phyloP scores from a whole-genome alignment of 2,113 vertebrate genomes.

The Leptobrachium ailaonicum region DNA sequence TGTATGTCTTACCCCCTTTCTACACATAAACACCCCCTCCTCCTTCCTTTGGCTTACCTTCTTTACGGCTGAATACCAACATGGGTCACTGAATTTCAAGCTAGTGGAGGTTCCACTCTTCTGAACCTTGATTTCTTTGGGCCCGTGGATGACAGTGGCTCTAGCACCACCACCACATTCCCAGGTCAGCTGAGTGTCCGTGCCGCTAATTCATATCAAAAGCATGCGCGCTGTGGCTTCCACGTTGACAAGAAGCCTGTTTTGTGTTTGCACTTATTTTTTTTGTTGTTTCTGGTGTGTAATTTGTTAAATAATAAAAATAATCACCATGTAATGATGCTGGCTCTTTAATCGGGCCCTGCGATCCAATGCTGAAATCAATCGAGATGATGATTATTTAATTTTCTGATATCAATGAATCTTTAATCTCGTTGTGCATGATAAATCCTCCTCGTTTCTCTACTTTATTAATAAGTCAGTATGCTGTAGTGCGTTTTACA shows the following conservation, averaged over 20 bases:
- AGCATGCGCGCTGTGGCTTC: constrained; percentile 79
- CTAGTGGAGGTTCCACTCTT: constrained; percentile 97
- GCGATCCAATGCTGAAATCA: too few relatives aligned
- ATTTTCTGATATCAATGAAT: too few relatives aligned
- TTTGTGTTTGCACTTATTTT: constrained; percentile 50
- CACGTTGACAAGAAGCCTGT: constrained; percentile 76
- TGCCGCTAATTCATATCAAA: constrained; percentile 65
- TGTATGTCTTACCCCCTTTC: constrained; percentile 85
- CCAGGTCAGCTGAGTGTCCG: constrained; percentile 91
- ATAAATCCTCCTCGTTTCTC: too few relatives aligned
- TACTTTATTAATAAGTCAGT: too few relatives aligned
- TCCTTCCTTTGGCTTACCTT: constrained; percentile 76
- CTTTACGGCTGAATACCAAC: constrained; percentile 80
- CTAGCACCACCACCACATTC: constrained; percentile 87
- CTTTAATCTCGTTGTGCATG: too few relatives aligned
- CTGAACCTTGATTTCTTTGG: constrained; percentile 99
- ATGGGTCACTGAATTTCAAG: constrained; percentile 82
- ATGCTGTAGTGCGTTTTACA: too few relatives aligned
- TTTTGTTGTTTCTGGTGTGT: constrained; percentile 53
- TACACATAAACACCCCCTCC: constrained; percentile 71
- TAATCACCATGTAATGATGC: too few relatives aligned
- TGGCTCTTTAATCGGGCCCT: too few relatives aligned
- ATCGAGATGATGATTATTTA: too few relatives aligned
- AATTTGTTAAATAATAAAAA: constrained; percentile 8
- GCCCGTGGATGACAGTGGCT: constrained; percentile 96